These are phyloP conservation scores for Dallia pectoralis DNA, from an alignment of 2,797 vertebrate species.

Conservation along the genomic window DNA sequence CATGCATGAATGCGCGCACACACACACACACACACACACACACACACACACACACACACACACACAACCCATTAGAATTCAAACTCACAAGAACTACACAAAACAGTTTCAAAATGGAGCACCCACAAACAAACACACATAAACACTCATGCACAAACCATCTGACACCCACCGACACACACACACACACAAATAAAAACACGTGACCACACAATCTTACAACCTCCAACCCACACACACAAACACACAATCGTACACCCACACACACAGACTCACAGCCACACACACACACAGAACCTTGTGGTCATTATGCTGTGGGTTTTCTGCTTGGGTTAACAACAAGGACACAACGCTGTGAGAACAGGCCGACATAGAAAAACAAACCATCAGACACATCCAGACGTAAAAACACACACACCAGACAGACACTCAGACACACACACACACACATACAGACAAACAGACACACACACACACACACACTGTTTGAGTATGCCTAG, in stretches of 20 bases:
- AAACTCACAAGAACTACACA: no score
- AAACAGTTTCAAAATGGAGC: no score
- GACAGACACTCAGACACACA: constrained; percentile 8
- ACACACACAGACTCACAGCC: neutral
- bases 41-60: neutral
- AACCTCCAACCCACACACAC: no score
- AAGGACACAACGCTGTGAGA: neutral
- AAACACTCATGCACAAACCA: neutral
- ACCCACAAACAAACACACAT: neutral
- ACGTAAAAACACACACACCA: constrained; percentile 19
- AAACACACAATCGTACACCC: neutral
- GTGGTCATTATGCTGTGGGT: neutral
- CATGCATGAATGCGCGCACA: neutral
- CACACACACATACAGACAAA: constrained; percentile 17
- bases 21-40: neutral
- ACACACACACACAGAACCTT: neutral
- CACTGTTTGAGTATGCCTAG: neutral
- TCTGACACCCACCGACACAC: neutral
- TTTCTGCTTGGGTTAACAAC: constrained; percentile 16
- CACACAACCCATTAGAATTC: no score
- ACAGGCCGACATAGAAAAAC: neutral
- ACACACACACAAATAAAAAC: neutral
- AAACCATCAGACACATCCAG: neutral
- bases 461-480: constrained; percentile 18
- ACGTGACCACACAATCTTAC: no score